Conservation (phyloP, 1,140 invertebrate species). For the Eriosoma lanigerum region DNA sequence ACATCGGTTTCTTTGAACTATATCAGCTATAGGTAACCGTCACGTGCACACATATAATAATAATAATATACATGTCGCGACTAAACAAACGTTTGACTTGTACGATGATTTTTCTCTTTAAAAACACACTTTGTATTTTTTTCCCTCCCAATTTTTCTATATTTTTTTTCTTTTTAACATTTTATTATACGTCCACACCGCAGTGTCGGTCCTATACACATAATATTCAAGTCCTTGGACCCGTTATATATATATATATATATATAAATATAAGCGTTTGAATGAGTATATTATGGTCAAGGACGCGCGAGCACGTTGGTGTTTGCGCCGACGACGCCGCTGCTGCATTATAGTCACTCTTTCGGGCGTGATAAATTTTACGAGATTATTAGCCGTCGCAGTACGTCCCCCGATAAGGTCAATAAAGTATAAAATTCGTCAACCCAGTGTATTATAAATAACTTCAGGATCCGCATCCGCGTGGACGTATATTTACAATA, state of each 20-base stretch:
- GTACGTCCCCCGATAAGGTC: background rate
- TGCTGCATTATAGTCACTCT: background rate
- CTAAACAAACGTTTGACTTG: slow-evolving; percentile 37
- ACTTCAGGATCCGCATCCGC: too few species aligned
- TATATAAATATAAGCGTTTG: background rate
- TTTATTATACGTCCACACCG: slow-evolving; percentile 9
- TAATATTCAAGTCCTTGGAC: slow-evolving; percentile 15
- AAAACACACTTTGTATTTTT: background rate
- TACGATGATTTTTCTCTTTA: background rate
- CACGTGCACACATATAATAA: background rate
- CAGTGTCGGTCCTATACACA: background rate
- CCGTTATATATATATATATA: background rate
- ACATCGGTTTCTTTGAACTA: slow-evolving; percentile 46
- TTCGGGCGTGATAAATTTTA: background rate
- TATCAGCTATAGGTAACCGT: background rate
- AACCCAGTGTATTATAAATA: too few species aligned
- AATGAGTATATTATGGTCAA: background rate
- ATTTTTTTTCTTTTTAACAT: background rate
- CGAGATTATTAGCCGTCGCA: background rate
- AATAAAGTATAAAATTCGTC: too few species aligned
- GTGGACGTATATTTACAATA: too few species aligned
- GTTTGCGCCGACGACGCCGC: background rate
- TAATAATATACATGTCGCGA: slow-evolving; percentile 1
- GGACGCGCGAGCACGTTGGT: background rate
- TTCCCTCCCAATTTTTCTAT: too few species aligned